These are phyloP conservation scores for Akabosia matsudoensis DNA, from an alignment of 1,140 invertebrate species.

Conservation along the genomic window DNA sequence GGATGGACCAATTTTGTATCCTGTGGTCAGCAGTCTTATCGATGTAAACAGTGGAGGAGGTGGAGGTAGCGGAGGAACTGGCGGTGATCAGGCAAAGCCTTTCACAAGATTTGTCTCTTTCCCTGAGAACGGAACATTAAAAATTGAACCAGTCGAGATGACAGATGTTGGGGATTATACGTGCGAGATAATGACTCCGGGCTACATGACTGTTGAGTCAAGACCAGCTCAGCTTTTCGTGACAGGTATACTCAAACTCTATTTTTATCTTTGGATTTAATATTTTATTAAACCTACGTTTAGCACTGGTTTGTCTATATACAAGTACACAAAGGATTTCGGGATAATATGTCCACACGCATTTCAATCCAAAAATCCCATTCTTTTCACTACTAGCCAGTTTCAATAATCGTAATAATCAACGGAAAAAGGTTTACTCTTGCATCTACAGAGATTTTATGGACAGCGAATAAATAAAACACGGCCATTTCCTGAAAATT, in stretches of 20 bases:
- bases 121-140: slow-evolving; percentile 60
- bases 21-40: slow-evolving; percentile 27
- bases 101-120: slow-evolving; percentile 54
- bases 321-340: too few species aligned
- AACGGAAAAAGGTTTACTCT: not conserved
- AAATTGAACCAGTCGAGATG: slow-evolving; percentile 59
- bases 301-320: too few species aligned
- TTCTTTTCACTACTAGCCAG: not conserved
- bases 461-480: not conserved
- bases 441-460: slow-evolving; percentile 3
- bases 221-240: slow-evolving; percentile 60
- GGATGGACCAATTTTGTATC: slow-evolving; percentile 10
- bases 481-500: too few species aligned
- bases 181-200: slow-evolving; percentile 66
- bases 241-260: slow-evolving; percentile 56
- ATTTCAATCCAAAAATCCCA: not conserved
- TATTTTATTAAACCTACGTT: too few species aligned
- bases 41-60: not conserved
- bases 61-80: not conserved
- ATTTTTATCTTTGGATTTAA: too few species aligned
- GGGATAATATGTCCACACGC: not conserved
- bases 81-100: slow-evolving; percentile 7
- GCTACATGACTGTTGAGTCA: slow-evolving; percentile 61
- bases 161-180: slow-evolving; percentile 65
- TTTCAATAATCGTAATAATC: not conserved